These are phyloP conservation scores for Pogonocichla stellata DNA, from an alignment of 2,113 vertebrate species.

Conservation along the genomic window DNA sequence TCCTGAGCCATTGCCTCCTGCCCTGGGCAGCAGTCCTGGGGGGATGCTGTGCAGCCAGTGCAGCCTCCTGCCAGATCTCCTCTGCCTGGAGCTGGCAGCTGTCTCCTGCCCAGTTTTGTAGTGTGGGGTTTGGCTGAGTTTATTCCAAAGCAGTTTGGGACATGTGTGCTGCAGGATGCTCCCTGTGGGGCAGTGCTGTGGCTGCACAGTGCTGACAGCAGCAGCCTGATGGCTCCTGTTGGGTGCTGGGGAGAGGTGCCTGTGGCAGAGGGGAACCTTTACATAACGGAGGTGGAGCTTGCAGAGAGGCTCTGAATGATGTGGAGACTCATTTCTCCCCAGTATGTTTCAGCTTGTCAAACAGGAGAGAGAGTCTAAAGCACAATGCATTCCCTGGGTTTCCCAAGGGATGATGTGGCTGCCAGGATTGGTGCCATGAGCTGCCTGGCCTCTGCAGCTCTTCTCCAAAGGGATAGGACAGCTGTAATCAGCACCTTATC, in stretches of 20 bases:
- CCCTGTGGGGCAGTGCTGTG: not conserved
- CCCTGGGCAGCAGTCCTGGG: not conserved
- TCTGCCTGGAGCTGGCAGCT: not conserved
- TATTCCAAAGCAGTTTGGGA: not conserved
- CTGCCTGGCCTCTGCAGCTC: not conserved
- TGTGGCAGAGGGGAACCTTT: not conserved
- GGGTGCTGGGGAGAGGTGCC: not conserved
- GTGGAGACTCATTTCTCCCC: not conserved
- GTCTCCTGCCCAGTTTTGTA: not conserved
- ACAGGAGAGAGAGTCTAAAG: not conserved
- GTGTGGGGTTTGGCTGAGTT: not conserved
- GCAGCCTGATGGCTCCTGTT: constrained; percentile 10
- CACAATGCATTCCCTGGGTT: not conserved
- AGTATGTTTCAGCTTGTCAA: not conserved
- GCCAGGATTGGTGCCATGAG: not conserved
- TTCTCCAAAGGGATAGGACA: not conserved
- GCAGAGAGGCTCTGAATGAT: not conserved
- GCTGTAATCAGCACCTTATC: not conserved
- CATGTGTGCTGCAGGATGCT: not conserved
- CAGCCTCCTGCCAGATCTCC: not conserved
- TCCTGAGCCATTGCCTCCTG: not conserved
- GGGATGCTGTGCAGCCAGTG: not conserved
- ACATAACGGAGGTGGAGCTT: accelerated
- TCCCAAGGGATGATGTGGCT: not conserved
- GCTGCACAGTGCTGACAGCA: not conserved